Percentiles rank a stretch among this genome's conserved stretches.
Evolutionary conservation across 30 jellyfish, hydroid and myxozoan genomes (phyloP).

Genomic region (Hydractinia symbiolongicarpus): DNA sequence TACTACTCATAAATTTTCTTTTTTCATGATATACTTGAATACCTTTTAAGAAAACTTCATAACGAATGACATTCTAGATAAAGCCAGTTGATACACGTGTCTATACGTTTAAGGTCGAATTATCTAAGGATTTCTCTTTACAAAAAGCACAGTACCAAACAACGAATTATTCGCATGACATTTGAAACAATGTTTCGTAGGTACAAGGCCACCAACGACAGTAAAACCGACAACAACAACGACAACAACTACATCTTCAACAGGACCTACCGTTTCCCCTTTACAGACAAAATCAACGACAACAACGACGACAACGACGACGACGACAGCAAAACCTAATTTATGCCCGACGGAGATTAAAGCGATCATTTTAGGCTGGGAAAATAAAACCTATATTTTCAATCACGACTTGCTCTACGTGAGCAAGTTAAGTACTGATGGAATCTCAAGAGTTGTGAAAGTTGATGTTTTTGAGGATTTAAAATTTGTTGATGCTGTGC

Average conservation of each 20-base stretch:
- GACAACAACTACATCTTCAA: neutral
- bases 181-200: too few relatives aligned
- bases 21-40: too few relatives aligned
- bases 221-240: constrained; percentile 15
- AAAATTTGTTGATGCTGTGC: constrained; percentile 1
- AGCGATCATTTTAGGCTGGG: neutral
- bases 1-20: too few relatives aligned
- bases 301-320: constrained; percentile 7
- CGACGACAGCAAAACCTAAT: neutral
- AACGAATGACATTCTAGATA: too few relatives aligned
- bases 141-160: too few relatives aligned
- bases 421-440: neutral
- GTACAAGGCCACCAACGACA: neutral
- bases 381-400: neutral
- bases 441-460: neutral
- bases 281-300: neutral
- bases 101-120: too few relatives aligned
- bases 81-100: too few relatives aligned
- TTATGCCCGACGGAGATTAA: neutral
- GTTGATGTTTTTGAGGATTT: constrained; percentile 10
- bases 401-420: neutral
- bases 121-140: too few relatives aligned
- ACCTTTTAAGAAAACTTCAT: too few relatives aligned
- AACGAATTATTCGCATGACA: too few relatives aligned
- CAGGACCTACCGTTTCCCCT: neutral